These are phyloP conservation scores for Phrynosoma blainvillii DNA, from an alignment of 2,113 vertebrate genomes.

Conservation along the genomic window DNA sequence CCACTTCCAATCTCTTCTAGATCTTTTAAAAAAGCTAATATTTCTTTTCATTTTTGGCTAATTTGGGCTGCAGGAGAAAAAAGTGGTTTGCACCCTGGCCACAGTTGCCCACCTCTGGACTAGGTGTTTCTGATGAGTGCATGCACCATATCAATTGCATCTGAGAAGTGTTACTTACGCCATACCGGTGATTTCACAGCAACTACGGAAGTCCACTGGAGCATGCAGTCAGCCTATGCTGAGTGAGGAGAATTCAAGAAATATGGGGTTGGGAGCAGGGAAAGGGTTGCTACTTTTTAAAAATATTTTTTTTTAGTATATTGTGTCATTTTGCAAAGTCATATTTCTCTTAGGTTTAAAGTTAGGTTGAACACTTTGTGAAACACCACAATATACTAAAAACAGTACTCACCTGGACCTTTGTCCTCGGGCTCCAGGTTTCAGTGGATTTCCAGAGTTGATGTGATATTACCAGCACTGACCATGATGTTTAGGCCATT, in stretches of 20 bases:
- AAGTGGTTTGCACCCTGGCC: too few species aligned
- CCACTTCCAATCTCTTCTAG: too few species aligned
- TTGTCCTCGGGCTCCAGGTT: background rate
- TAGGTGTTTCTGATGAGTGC: background rate
- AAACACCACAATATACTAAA: slow-evolving; percentile 8
- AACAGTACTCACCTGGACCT: background rate
- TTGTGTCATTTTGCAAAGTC: slow-evolving; percentile 26
- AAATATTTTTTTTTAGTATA: background rate
- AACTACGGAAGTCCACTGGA: background rate
- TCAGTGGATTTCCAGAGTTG: slow-evolving; percentile 29
- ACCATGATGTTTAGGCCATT: background rate
- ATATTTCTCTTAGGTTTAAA: slow-evolving; percentile 5
- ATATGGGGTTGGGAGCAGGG: background rate
- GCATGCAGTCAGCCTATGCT: background rate
- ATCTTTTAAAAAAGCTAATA: too few species aligned
- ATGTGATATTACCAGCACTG: background rate
- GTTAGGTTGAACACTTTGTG: background rate
- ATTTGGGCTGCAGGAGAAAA: too few species aligned
- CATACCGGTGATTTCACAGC: slow-evolving; percentile 25
- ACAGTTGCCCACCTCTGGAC: too few species aligned
- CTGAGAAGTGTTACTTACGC: slow-evolving; percentile 25
- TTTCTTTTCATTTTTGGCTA: too few species aligned
- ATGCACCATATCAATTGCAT: background rate
- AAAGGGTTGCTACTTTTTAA: background rate
- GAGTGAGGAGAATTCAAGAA: background rate